Conservation (phyloP, 2,113 vertebrate species). For the Tachysurus fulvidraco region DNA sequence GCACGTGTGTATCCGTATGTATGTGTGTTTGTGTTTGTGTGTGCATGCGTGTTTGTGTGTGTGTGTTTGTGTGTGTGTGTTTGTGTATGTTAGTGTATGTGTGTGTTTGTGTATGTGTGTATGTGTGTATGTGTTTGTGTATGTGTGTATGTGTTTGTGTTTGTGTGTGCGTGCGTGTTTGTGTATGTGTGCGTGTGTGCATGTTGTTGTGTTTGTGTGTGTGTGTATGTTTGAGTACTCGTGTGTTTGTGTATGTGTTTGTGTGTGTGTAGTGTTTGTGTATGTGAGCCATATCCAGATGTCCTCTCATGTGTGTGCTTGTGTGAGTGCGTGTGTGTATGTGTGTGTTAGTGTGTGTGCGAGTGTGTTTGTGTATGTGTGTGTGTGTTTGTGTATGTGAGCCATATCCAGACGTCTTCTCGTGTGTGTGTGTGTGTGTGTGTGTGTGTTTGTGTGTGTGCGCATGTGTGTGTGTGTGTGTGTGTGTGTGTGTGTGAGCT, state of each 20-base stretch:
- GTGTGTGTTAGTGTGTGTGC: not conserved
- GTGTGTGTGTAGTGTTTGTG: not conserved
- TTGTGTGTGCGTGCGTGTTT: no score
- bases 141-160: no score
- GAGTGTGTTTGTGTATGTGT: no score
- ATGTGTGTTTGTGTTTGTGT: no score
- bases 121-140: no score
- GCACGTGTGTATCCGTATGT: no score
- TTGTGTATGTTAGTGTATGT: no score
- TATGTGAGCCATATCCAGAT: not conserved
- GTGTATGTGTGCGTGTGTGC: no score
- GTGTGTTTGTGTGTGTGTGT: no score
- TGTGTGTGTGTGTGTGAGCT: not conserved
- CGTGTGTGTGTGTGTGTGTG: not conserved
- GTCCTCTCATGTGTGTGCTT: not conserved
- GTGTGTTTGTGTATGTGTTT: not conserved
- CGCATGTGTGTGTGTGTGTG: not conserved
- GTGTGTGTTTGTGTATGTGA: not conserved
- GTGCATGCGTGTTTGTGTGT: no score
- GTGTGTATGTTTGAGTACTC: not conserved
- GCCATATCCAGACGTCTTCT: no score
- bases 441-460: not conserved
- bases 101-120: no score
- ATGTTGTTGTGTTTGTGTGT: not conserved
- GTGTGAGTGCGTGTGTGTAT: not conserved